Conservation (phyloP, 1,140 invertebrate species). For the Euwallacea similis region DNA sequence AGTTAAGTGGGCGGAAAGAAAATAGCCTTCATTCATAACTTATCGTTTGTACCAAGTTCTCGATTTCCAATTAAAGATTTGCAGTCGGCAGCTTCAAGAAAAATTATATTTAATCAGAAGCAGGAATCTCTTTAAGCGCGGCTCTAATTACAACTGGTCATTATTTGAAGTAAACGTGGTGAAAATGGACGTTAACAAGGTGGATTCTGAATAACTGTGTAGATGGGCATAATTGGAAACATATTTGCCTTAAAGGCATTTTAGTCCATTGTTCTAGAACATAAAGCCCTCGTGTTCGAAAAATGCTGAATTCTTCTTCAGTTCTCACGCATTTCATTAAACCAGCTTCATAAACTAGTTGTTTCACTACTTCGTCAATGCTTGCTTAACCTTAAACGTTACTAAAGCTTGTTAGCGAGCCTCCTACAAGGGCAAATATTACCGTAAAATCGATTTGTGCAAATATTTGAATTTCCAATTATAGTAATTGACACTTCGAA, state of each 20-base stretch:
- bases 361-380: slow-evolving; percentile 3
- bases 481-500: not conserved
- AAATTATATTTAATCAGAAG: not conserved
- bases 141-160: not conserved
- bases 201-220: not conserved
- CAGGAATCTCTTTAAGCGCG: not conserved
- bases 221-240: too few relatives aligned
- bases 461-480: slow-evolving; percentile 13
- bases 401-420: slow-evolving; percentile 13
- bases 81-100: slow-evolving; percentile 4
- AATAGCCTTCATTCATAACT: slow-evolving; percentile 20
- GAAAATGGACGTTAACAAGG: slow-evolving; percentile 1
- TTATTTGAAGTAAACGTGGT: slow-evolving; percentile 2
- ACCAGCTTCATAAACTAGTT: slow-evolving; percentile 15
- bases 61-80: slow-evolving; percentile 14
- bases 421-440: slow-evolving; percentile 12
- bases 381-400: slow-evolving; percentile 6
- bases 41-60: slow-evolving; percentile 3
- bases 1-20: slow-evolving; percentile 21
- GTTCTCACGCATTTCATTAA: slow-evolving; percentile 4
- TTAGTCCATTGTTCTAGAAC: not conserved
- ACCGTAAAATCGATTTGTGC: slow-evolving; percentile 9
- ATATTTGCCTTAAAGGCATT: too few relatives aligned
- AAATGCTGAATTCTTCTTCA: not conserved
- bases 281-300: not conserved